Base-by-base conservation (phyloP, 1,140 invertebrate species). In the Drosophila albomicans region DNA sequence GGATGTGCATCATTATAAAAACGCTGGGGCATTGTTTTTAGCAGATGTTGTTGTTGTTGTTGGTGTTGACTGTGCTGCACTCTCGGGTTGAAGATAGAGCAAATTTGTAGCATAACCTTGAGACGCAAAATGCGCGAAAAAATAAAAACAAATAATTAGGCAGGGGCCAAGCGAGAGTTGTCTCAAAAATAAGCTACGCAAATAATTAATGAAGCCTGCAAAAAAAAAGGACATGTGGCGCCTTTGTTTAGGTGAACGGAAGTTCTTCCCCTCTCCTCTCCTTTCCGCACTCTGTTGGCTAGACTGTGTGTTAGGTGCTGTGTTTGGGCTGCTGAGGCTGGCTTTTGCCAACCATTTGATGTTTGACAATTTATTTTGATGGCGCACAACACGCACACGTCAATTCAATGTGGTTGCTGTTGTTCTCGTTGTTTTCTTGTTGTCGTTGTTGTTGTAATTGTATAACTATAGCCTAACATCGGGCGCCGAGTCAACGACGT, bases 321-420 rank as follows among this genome's bases (percentile, higher is more conserved):
- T 41, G 20, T 56, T 41, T 56, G 69, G 81, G 78, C 78, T 66
- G 78, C 78, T 71, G 81, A 70, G 63, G 13, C 45, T 64, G 52
- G 51, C n/a, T 30, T 70, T 63, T 67, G 51, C 35, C 52, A 61
- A 59, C 67, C 75, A 75, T 72, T 86, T 78, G 82, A 85, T 75
- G 78, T 81, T 86, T 86, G 82, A 86, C 82, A 81, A 86, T 86
- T 86, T 86, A 86, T 86, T 86, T 86, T 86, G 82, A 86, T 86
- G 75, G 79, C 71, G 58, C 71, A 72, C 64, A 81, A 73, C 82
- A 86, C 78, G 79, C 82, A 86, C 82, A 64, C 69, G 58, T 45
- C 51, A 56, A 48, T 48, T 76, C 15, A 10, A 8, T 10, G 35
- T 41, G 56, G 46, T 32, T 59, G 63, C 38, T 62, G 46, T 16